Percentiles rank a stretch among this genome's conserved stretches.
phyloP scores from a whole-genome alignment of 2,797 vertebrate species.

The Potorous gilbertii region DNA sequence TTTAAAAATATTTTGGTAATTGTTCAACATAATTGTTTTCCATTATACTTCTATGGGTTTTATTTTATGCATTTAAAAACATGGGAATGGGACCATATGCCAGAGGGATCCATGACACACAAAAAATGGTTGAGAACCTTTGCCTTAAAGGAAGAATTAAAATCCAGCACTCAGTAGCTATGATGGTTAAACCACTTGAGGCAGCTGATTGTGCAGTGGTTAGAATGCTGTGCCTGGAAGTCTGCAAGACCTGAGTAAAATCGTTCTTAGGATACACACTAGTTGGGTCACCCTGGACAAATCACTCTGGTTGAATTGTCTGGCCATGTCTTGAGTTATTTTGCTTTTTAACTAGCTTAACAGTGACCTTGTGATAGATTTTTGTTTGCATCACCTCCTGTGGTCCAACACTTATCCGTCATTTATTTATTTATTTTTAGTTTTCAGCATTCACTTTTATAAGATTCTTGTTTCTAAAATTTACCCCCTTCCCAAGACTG shows the following conservation, averaged over 20 bases:
- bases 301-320: neutral
- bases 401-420: neutral
- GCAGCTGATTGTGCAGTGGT: neutral
- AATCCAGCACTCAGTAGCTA: neutral
- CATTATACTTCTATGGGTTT: neutral
- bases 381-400: neutral
- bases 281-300: neutral
- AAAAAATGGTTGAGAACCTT: neutral
- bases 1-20: neutral
- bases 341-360: constrained; percentile 3
- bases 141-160: neutral
- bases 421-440: too few species aligned
- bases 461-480: too few species aligned
- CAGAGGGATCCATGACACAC: neutral
- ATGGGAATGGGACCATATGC: neutral
- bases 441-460: too few species aligned
- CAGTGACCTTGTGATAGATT: constrained; percentile 18
- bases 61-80: neutral
- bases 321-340: neutral
- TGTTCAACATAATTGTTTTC: neutral
- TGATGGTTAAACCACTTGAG: neutral
- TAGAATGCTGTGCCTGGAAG: neutral
- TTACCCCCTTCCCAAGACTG: too few species aligned
- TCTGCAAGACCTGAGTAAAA: neutral
- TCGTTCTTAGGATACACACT: neutral